These are phyloP conservation scores for Bugula neritina DNA, from an alignment of 2,888 invertebrate species.

Conservation along the genomic window DNA sequence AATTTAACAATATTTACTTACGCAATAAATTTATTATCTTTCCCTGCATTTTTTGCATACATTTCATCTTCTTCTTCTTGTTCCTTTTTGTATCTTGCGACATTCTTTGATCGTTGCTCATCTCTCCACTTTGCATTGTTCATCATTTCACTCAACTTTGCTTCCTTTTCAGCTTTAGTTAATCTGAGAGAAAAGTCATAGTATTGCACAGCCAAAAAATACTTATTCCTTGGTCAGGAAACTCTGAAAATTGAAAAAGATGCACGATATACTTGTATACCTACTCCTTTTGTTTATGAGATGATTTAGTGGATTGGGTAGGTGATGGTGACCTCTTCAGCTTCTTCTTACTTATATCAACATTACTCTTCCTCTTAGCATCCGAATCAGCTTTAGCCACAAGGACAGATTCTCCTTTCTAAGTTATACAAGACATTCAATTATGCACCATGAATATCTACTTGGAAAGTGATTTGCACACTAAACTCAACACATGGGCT, in stretches of 20 bases:
- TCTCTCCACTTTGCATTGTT: constrained; percentile 64
- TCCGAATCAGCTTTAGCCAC: background rate
- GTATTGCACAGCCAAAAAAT: no score
- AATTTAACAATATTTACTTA: no score
- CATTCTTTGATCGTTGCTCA: constrained; percentile 51
- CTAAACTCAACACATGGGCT: no score
- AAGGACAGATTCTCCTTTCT: constrained; percentile 23
- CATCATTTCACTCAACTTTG: constrained; percentile 72
- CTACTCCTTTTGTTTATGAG: background rate
- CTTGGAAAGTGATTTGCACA: no score
- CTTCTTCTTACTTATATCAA: constrained; percentile 20
- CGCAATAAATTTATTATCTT: constrained; percentile 43
- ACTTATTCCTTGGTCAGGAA: no score
- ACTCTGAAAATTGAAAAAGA: no score
- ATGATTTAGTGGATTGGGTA: background rate
- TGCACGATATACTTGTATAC: no score
- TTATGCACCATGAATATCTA: no score
- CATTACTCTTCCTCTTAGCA: background rate
- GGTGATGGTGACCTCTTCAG: background rate
- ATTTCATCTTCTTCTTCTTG: constrained; percentile 49
- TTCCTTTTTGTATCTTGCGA: constrained; percentile 51
- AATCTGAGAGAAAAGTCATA: constrained; percentile 39
- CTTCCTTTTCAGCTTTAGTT: constrained; percentile 62
- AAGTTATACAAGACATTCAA: background rate
- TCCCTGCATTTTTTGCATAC: constrained; percentile 35